A percentile compares a stretch with the other conserved stretches of the same genome.
phyloP scores from a whole-genome alignment of 2,888 invertebrate genomes.

The Leptopterna dolabrata region DNA sequence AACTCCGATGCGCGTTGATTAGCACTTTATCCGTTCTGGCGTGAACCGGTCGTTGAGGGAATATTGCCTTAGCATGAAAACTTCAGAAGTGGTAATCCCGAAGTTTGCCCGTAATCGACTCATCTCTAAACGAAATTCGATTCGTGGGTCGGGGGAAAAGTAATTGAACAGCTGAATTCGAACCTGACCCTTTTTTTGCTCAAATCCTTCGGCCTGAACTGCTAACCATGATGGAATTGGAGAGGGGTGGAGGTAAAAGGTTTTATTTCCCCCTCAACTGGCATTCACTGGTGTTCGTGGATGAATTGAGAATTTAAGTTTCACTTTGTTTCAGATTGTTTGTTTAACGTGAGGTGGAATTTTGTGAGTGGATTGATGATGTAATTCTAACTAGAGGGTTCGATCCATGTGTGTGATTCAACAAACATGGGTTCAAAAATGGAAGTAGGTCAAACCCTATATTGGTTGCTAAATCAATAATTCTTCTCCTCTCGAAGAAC shows the following conservation, averaged over 20 bases:
- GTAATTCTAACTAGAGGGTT: neutral
- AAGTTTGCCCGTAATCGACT: slow-evolving; percentile 28
- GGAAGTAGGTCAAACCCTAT: too few relatives aligned
- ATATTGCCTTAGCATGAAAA: slow-evolving; percentile 9
- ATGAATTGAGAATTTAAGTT: slow-evolving; percentile 4
- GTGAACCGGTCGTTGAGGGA: neutral
- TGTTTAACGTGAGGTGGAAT: slow-evolving; percentile 5
- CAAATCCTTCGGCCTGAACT: neutral
- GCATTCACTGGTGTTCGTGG: neutral
- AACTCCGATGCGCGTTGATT: neutral
- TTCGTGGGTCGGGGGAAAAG: neutral
- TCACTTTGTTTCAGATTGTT: slow-evolving; percentile 16
- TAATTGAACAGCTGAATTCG: slow-evolving; percentile 24
- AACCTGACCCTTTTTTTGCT: neutral
- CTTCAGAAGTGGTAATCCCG: neutral
- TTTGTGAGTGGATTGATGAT: neutral
- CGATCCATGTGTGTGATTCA: neutral
- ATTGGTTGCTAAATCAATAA: too few relatives aligned
- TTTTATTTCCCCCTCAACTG: neutral
- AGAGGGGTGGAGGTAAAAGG: neutral
- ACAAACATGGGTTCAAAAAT: neutral
- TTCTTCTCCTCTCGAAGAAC: too few relatives aligned
- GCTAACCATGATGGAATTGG: neutral
- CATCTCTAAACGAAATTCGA: slow-evolving; percentile 20
- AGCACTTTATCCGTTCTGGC: neutral